A percentile compares a stretch with the other conserved stretches of the same genome.
Conservation (phyloP, 2,888 invertebrate genomes). For the Limnephilus lunatus region DNA sequence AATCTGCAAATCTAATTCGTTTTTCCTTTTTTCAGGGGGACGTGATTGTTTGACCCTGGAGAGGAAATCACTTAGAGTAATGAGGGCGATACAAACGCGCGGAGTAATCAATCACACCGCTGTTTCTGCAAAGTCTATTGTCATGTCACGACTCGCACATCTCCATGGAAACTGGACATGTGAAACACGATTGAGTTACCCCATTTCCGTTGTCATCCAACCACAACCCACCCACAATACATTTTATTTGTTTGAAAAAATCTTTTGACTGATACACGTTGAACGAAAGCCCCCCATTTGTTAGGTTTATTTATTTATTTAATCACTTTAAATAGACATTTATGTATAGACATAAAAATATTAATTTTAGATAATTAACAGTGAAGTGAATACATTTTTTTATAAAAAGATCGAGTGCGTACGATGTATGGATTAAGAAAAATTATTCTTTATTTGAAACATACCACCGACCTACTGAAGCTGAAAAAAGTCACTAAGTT, state of each 20-base stretch:
- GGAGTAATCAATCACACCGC: conserved; percentile 21
- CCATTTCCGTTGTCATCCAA: neutral
- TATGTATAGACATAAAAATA: neutral
- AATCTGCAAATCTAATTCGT: conserved; percentile 14
- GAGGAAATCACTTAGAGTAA: conserved; percentile 34
- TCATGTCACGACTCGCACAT: neutral
- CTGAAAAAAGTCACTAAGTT: no score
- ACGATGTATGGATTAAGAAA: no score
- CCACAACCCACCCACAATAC: no score
- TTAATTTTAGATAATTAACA: neutral
- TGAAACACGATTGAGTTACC: neutral
- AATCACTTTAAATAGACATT: no score
- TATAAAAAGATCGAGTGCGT: neutral
- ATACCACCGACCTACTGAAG: no score
- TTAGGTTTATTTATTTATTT: no score
- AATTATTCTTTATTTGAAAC: no score
- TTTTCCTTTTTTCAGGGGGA: conserved; percentile 23
- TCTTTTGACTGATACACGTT: neutral
- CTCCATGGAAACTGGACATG: neutral
- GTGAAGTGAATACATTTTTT: no score
- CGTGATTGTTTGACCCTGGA: conserved; percentile 26
- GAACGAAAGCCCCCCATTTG: no score
- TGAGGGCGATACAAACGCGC: conserved; percentile 10
- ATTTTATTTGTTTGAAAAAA: neutral
- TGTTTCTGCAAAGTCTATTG: neutral